Base-by-base conservation (phyloP, 1,140 invertebrate species). In the Bursaphelenchus mucronatus region DNA sequence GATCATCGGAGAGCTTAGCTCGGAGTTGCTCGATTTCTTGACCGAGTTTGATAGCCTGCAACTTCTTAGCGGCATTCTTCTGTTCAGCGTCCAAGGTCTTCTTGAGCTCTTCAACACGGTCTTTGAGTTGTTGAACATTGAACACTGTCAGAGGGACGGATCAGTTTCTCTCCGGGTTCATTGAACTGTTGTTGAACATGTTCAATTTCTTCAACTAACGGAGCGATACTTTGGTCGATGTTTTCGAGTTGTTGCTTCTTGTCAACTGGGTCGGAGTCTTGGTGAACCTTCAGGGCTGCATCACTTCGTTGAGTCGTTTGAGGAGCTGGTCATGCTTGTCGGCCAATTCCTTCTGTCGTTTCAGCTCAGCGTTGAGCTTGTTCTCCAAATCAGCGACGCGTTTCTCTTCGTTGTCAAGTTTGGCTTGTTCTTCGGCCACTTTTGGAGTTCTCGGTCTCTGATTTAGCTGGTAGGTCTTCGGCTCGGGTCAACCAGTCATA, bases 301-400 rank as follows among this genome's bases (percentile, higher is more conserved):
- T 54, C 52, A 54, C 52, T 17, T 13, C 52, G 19, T 54, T 54
- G 15, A 54, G 40, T 21, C 39, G 13, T 11, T 54, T 54, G 11
- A 21, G 11, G 11, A 54, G 52, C 11, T 30, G 11, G 17, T 54
- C 13, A 8, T 21, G 19, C 39, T 21, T 30, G 21, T 54, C 52
- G 21, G 52, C 52, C 52, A 54, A 8, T 54, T 54, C 52, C 21
- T 54, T 54, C 39, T 54, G 52, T n/a, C 52, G 52, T 54, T 30
- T 17, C 11, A 54, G 7, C 39, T 54, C 52, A 3, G 13, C 13
- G 47, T 13, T 54, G 15, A 54, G 19, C 39, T 54, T n/a, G 21
- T 54, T 30, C 39, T 54, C 52, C 11, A 54, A n/a, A 30, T n/a
- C 13, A 13, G 17, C 39, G 15, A 54, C 17, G 11, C 52, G 11